phyloP scores from a whole-genome alignment of 2,113 vertebrate genomes.

The Oryzias melastigma region DNA sequence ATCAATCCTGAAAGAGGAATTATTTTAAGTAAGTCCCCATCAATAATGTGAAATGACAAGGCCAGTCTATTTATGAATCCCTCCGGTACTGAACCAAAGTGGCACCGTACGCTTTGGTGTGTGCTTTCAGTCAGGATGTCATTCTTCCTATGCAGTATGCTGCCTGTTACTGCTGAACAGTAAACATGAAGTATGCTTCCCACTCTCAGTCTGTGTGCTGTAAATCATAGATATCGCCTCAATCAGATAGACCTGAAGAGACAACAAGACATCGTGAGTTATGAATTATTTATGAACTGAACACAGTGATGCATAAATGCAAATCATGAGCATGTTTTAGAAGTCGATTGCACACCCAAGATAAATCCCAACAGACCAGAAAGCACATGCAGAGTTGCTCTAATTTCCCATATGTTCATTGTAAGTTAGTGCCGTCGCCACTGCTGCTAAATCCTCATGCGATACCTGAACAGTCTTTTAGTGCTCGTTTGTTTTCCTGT shows the following conservation, averaged over 20 bases:
- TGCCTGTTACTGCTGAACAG: slow-evolving; percentile 18
- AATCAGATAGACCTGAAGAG: slow-evolving; percentile 14
- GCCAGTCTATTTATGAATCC: slow-evolving; percentile 55
- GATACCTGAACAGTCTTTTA: slow-evolving; percentile 18
- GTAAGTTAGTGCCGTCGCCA: slow-evolving; percentile 23
- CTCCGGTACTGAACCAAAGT: slow-evolving; percentile 36
- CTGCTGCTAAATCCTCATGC: slow-evolving; percentile 29
- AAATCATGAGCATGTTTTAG: slow-evolving; percentile 39
- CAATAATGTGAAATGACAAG: slow-evolving; percentile 45
- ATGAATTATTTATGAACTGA: slow-evolving; percentile 35
- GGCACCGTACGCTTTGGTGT: slow-evolving; percentile 21
- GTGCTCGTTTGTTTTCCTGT: slow-evolving; percentile 28
- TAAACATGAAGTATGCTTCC: slow-evolving; percentile 16
- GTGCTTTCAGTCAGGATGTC: slow-evolving; percentile 17
- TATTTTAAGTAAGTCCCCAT: slow-evolving; percentile 19
- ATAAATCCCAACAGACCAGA: slow-evolving; percentile 13
- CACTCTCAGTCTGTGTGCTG: slow-evolving; percentile 23
- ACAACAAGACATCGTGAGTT: slow-evolving; percentile 12
- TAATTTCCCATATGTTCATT: slow-evolving; percentile 30
- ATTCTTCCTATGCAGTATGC: slow-evolving; percentile 22
- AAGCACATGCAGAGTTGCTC: slow-evolving; percentile 16
- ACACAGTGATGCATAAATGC: slow-evolving; percentile 23
- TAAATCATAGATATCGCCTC: slow-evolving; percentile 33
- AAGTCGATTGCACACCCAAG: slow-evolving; percentile 13
- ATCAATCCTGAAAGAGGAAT: slow-evolving; percentile 34